phyloP scores from a whole-genome alignment of 2,888 invertebrate genomes.

The Ptychoptera albimana region DNA sequence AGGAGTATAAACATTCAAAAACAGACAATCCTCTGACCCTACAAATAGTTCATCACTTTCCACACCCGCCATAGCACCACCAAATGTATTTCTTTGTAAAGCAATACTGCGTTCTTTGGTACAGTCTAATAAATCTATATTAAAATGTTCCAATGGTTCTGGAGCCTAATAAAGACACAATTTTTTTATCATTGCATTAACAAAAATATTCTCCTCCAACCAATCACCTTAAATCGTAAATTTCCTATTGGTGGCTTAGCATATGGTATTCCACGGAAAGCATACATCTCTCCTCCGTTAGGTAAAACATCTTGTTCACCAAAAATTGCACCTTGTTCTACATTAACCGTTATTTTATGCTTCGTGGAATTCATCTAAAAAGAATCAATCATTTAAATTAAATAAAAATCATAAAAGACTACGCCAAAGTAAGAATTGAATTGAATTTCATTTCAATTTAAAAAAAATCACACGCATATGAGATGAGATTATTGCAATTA shows the following conservation, averaged over 20 bases:
- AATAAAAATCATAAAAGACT: too few species aligned
- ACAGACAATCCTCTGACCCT: constrained; percentile 26
- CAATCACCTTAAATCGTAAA: constrained; percentile 25
- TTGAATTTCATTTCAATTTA: too few species aligned
- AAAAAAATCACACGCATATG: too few species aligned
- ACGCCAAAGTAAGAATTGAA: too few species aligned
- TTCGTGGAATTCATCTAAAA: too few species aligned
- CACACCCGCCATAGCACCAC: constrained; percentile 1
- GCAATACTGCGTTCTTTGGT: constrained; percentile 20
- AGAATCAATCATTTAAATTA: too few species aligned
- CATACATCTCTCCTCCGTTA: constrained; percentile 29
- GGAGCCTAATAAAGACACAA: too few species aligned
- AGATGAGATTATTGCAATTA: too few species aligned
- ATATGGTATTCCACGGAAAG: constrained; percentile 39
- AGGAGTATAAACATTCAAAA: constrained; percentile 25
- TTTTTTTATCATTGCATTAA: neutral
- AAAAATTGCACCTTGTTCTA: constrained; percentile 33
- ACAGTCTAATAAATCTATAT: constrained; percentile 21
- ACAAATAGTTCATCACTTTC: constrained; percentile 7
- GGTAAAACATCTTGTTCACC: constrained; percentile 28
- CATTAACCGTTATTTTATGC: constrained; percentile 6
- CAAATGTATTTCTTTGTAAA: constrained; percentile 21
- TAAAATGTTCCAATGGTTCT: constrained; percentile 19
- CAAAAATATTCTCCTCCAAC: too few species aligned
- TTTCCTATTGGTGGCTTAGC: constrained; percentile 37